Percentiles rank a stretch among this genome's conserved stretches.
Conservation (phyloP, 1,140 invertebrate genomes). For the Dreissena polymorpha region DNA sequence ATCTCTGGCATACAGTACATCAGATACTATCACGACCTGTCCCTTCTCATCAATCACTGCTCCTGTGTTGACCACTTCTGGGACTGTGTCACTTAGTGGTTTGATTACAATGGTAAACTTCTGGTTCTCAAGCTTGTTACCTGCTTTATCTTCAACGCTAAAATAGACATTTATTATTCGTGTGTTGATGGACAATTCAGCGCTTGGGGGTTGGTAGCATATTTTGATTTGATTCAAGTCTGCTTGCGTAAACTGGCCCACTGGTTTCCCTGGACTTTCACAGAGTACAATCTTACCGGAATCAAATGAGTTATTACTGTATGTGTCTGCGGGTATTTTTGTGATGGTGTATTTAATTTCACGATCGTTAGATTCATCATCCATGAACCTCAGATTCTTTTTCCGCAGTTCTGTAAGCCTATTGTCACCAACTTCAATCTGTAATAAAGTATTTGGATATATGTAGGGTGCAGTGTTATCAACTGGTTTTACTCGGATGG, state of each 20-base stretch:
- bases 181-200: constrained; percentile 76
- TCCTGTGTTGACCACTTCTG: constrained; percentile 74
- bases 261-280: constrained; percentile 68
- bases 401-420: constrained; percentile 75
- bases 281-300: constrained; percentile 76
- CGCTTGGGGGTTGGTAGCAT: constrained; percentile 77
- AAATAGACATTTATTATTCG: constrained; percentile 78
- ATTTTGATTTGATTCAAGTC: constrained; percentile 79
- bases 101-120: constrained; percentile 75
- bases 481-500: constrained; percentile 76
- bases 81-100: constrained; percentile 79
- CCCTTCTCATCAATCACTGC: constrained; percentile 76
- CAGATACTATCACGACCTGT: constrained; percentile 65
- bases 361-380: constrained; percentile 76
- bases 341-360: constrained; percentile 73
- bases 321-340: constrained; percentile 74
- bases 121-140: constrained; percentile 76
- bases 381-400: constrained; percentile 75
- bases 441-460: constrained; percentile 70
- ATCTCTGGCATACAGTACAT: constrained; percentile 75
- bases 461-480: constrained; percentile 79
- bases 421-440: constrained; percentile 77
- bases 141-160: constrained; percentile 76
- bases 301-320: constrained; percentile 70
- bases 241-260: constrained; percentile 77